Percentiles rank a stretch among this genome's conserved stretches.
Evolutionary conservation across 1,140 invertebrate species (phyloP).

Genomic region (Hyles vespertilio): DNA sequence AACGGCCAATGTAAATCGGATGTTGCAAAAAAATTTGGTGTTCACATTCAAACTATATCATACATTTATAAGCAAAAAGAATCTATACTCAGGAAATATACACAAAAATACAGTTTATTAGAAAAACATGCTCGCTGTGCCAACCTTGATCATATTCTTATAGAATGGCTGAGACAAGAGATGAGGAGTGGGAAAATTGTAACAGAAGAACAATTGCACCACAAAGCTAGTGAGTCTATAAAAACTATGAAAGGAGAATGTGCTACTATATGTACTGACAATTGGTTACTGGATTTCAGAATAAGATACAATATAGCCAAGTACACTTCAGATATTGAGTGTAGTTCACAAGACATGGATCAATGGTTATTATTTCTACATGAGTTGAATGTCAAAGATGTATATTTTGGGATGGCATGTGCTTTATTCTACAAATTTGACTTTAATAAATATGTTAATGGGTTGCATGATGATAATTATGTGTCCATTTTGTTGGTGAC

Average conservation of each 20-base stretch:
- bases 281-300: constrained; percentile 28
- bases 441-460: constrained; percentile 22
- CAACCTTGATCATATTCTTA: constrained; percentile 25
- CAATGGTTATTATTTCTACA: constrained; percentile 24
- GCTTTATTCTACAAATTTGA: constrained; percentile 24
- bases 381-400: constrained; percentile 14
- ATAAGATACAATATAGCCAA: constrained; percentile 26
- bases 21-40: constrained; percentile 27
- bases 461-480: constrained; percentile 18
- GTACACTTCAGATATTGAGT: constrained; percentile 18
- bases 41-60: constrained; percentile 26
- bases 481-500: constrained; percentile 22
- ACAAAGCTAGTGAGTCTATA: constrained; percentile 22
- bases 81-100: constrained; percentile 27
- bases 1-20: constrained; percentile 29
- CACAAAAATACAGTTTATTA: constrained; percentile 25
- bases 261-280: constrained; percentile 17
- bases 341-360: constrained; percentile 14
- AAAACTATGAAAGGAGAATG: constrained; percentile 21
- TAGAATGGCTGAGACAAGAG: constrained; percentile 26
- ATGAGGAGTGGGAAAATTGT: constrained; percentile 20
- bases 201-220: constrained; percentile 20
- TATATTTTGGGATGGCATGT: constrained; percentile 25
- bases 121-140: constrained; percentile 20
- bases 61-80: constrained; percentile 34